Evolutionary conservation across 2,888 invertebrate species (phyloP), one percentile per base, ranked within the genome.

Genomic region (Stegophylla sp.): DNA sequence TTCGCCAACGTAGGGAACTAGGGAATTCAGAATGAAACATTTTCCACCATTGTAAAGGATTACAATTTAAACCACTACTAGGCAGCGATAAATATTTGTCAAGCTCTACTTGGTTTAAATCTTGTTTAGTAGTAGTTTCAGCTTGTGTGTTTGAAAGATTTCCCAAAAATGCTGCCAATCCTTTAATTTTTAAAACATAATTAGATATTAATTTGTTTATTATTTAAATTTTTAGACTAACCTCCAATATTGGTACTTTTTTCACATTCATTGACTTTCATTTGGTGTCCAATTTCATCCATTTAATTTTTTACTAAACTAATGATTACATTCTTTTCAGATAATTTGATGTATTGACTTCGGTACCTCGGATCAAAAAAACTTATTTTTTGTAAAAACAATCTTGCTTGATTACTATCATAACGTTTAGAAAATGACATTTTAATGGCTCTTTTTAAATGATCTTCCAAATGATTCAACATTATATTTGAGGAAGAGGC

Each of bases 151-250:
- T 12, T 41, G n/a, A 41, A 20, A 64, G 4, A n/a, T 15, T 64
- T 64, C 9, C 64, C 9, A 64, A 64, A 64, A 64, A 64, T 64
- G 41, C 64, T n/a, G 64, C 64, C 20, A 64, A 64, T 64, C 64
- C 64, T 64, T 41, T 3, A 64, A 20, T 13, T 34, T 34, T 34
- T 34, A 34, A 34, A 34, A 34, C 34, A n/a, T n/a, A n/a, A n/a
- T n/a, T n/a, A n/a, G n/a, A n/a, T n/a, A n/a, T n/a, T 34, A 64
- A 10, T 28, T 20, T 41, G 34, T 64, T 64, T 41, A 41, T 64
- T 64, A 64, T 20, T 64, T 64, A 12, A 64, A 64, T 64, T 28
- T 10, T 59, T 59, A 59, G 0, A 41, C n/a, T 13, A 28, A 64
- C 20, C 64, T 41, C 10, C 3, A 64, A 64, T 64, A 43, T 64